Base-by-base conservation (phyloP, 2,888 invertebrate genomes). In the Hypena proboscidalis region DNA sequence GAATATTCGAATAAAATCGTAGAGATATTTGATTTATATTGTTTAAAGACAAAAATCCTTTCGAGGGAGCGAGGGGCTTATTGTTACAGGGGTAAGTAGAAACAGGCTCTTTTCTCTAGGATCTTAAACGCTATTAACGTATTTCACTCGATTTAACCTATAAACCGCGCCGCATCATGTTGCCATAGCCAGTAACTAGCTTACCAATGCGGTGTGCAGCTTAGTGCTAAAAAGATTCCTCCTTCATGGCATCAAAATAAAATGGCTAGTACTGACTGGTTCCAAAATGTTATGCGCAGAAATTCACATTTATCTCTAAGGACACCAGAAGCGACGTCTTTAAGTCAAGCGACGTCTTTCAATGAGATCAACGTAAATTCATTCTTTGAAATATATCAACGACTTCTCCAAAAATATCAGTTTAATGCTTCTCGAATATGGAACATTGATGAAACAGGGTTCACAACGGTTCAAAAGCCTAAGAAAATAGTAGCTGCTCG, bases 401-500 rank as follows among this genome's bases (percentile, higher is more conserved):
- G 8, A 8, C 21, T 57, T 19, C 22, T 53, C 6, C 23, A 56
- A 23, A 52, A 40, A 21, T 38, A 58, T 31, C 4, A 54, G 4
- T 45, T 64, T 21, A 14, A 8, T 8, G 35, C 60, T 13, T 42
- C 48, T 8, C 9, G 32, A n/a, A 57, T 62, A 5, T 62, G 52
- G 46, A 60, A 58, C 27, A 11, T 54, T 7, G 62, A 62, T 14
- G 56, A 62, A 41, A 61, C 59, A 8, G 54, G 52, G 4, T 31
- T 58, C 13, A 46, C 54, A 6, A 59, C 57, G 3, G 59, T 65
- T 1, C 43, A 52, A 9, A 51, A 58, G 27, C 69, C 68, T 0
- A 61, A 55, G 7, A 70, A 67, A 49, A 53, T 62, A 11, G 25
- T 67, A 3, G 62, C 68, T 39, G 3, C 11, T 29, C 47, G 45